Conservation (phyloP, 1,140 invertebrate species). For the Mizuhopecten yessoensis region DNA sequence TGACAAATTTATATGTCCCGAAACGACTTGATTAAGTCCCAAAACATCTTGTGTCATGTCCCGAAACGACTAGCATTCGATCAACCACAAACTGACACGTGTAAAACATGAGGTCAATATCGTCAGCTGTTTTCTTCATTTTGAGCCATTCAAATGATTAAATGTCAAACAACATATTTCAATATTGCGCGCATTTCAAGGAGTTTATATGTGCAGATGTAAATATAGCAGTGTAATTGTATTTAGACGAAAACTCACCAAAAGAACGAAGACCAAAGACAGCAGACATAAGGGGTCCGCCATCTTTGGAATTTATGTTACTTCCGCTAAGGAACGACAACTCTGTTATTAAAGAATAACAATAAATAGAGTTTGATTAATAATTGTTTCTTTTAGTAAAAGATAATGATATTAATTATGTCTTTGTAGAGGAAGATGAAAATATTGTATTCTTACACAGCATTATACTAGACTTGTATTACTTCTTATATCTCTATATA, state of each 20-base stretch:
- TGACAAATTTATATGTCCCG: no score
- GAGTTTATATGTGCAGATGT: background rate
- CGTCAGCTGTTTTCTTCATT: background rate
- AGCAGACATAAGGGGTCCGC: conserved; percentile 36
- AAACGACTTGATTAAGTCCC: no score
- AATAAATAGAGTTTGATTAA: no score
- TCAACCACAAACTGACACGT: background rate
- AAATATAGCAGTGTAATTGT: background rate
- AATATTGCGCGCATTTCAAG: background rate
- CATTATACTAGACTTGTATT: no score
- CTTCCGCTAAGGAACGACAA: background rate
- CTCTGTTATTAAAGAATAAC: background rate
- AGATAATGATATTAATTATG: no score
- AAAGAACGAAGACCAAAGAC: conserved; percentile 32
- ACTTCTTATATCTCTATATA: no score
- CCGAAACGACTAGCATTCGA: no score
- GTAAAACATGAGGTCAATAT: background rate
- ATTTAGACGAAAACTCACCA: background rate
- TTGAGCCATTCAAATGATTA: background rate
- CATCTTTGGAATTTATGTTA: background rate
- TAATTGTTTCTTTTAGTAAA: no score
- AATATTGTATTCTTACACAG: no score
- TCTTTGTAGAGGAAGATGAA: no score
- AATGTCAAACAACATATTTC: background rate
- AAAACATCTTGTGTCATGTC: no score